Base-by-base conservation (phyloP, 2,797 vertebrate genomes). In the Apogon talboti region DNA sequence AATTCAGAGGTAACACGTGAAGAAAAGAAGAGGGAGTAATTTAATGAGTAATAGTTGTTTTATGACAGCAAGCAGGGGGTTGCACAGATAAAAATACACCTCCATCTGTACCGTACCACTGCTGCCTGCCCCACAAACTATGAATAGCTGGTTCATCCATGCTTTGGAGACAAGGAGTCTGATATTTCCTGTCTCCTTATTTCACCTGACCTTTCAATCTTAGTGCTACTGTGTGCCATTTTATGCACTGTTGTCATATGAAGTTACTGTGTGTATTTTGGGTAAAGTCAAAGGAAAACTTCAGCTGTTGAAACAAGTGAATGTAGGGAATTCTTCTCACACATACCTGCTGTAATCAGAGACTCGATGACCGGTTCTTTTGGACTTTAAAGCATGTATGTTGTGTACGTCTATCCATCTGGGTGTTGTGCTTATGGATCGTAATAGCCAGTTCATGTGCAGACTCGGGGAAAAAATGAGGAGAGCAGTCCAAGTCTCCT, bases 11-110 rank as follows among this genome's bases (percentile, higher is more conserved):
- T 10, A 35, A 10, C 56, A 51, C 51, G 41, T 49, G 42, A 0
- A 33, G 35, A 46, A 38, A 16, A 56, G 38, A 51, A 61, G 24
- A 51, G 28, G 46, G 42, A 51, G 28, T 67, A 62, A 85, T 84
- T 84, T 76, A 79, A 85, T 74, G 60, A 82, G 63, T 35, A 59
- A 67, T 56, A 15, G 52, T 82, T 80, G 76, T 73, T 84, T 86
- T 79, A 81, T 84, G 79, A 68, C 43, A 40, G 66, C 18, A 7
- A 65, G 41, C 59, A 40, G 71, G 66, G 68, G 66, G 62, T 73
- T 81, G 81, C 76, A 76, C 42, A 79, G 89, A 79, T 86, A 90
- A 87, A 88, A 91, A 90, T 89, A 87, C 71, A 50, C 61, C 54
- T 55, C 71, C 71, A 66, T 82, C 45, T 74, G 37, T 55, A 57